These are phyloP conservation scores for Phataginus tetradactyla DNA, from an alignment of 2,797 vertebrate genomes.

Conservation along the genomic window DNA sequence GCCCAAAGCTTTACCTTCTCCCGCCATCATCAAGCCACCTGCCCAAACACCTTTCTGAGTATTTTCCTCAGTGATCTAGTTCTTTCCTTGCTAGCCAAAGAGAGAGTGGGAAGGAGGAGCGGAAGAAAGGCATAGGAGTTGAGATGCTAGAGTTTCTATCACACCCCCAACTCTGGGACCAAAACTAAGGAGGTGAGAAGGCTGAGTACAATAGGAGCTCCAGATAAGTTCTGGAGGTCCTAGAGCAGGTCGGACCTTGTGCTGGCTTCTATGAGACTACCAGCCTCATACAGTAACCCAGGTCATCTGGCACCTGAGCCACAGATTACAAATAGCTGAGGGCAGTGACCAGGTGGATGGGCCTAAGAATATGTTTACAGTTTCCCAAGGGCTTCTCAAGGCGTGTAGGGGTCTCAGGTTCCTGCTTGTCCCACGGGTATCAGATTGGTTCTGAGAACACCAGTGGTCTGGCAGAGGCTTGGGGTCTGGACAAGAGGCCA, in stretches of 20 bases:
- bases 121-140: not conserved
- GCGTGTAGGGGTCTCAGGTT: not conserved
- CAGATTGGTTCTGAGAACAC: not conserved
- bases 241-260: not conserved
- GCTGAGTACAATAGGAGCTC: not conserved
- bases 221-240: not conserved
- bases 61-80: not conserved
- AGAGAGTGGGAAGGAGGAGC: not conserved
- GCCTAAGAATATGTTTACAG: not conserved
- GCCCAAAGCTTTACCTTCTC: not conserved
- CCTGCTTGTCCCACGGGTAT: not conserved
- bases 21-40: not conserved
- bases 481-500: not conserved
- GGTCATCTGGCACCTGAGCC: not conserved
- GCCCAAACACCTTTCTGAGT: not conserved
- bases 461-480: not conserved
- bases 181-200: not conserved
- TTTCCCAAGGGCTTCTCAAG: not conserved
- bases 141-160: not conserved
- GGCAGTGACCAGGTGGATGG: not conserved
- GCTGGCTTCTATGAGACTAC: not conserved
- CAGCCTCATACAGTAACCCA: not conserved
- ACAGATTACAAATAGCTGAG: not conserved
- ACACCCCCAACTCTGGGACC: not conserved
- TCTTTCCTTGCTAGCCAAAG: not conserved